phyloP scores from a whole-genome alignment of 2,113 vertebrate species.

The Solea solea region DNA sequence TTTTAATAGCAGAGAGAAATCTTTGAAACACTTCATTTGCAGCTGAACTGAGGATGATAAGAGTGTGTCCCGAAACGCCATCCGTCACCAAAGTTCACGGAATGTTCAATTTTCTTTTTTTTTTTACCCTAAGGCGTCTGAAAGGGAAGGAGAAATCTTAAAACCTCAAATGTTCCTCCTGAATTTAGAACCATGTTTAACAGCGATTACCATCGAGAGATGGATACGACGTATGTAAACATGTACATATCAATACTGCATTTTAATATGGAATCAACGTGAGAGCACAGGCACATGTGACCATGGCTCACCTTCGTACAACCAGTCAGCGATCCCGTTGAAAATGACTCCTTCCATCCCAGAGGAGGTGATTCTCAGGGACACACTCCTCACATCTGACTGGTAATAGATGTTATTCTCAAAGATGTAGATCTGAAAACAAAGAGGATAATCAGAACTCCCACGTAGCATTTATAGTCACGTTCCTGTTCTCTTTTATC shows the following conservation, averaged over 20 bases:
- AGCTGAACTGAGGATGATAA: neutral
- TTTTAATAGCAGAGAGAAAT: constrained; percentile 43
- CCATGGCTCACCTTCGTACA: constrained; percentile 89
- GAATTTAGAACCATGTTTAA: too few relatives aligned
- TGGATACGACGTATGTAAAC: too few relatives aligned
- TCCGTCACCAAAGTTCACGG: neutral
- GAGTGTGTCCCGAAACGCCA: too few relatives aligned
- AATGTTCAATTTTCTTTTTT: too few relatives aligned
- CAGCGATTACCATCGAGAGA: too few relatives aligned
- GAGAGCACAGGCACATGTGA: neutral
- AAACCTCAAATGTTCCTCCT: too few relatives aligned
- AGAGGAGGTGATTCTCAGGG: constrained; percentile 93
- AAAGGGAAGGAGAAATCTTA: neutral
- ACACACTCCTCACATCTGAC: constrained; percentile 90
- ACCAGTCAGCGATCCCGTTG: constrained; percentile 95
- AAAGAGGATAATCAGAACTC: neutral
- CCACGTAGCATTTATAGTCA: neutral
- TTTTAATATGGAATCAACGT: too few relatives aligned
- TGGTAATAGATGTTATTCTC: constrained; percentile 99
- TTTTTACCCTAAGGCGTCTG: neutral
- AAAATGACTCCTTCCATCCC: constrained; percentile 93
- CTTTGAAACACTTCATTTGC: constrained; percentile 12
- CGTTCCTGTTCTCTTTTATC: neutral
- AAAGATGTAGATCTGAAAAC: constrained; percentile 92
- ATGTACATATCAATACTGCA: too few relatives aligned